Conservation (phyloP, 2,888 invertebrate species). For the Andrena camellia region DNA sequence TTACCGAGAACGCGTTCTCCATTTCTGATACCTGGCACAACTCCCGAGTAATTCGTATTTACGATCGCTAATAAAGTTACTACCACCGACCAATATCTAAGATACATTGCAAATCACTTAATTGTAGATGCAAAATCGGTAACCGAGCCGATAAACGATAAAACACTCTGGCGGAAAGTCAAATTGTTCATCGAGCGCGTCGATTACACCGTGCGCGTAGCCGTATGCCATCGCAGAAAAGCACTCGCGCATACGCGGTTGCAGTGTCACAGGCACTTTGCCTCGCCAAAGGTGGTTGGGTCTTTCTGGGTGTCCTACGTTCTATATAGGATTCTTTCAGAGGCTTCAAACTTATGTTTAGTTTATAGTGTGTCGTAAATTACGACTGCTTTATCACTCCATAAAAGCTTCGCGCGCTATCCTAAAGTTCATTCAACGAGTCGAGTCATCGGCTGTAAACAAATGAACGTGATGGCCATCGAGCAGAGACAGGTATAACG, state of each 20-base stretch:
- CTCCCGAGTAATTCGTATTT: background rate
- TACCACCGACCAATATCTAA: background rate
- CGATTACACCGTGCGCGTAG: slow-evolving; percentile 7
- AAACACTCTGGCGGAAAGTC: too few relatives aligned
- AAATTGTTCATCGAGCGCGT: background rate
- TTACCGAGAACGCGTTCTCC: slow-evolving; percentile 10
- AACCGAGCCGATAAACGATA: too few relatives aligned
- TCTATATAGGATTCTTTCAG: slow-evolving; percentile 4
- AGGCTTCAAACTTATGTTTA: background rate
- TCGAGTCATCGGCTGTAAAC: too few relatives aligned
- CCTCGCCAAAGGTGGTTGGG: background rate
- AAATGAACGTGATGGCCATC: too few relatives aligned
- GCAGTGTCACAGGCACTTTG: slow-evolving; percentile 21
- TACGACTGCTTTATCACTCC: slow-evolving; percentile 15
- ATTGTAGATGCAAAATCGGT: too few relatives aligned
- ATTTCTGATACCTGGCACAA: background rate
- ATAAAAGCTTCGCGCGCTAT: slow-evolving; percentile 15
- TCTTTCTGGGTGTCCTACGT: background rate
- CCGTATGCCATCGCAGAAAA: slow-evolving; percentile 20
- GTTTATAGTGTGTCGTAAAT: slow-evolving; percentile 9
- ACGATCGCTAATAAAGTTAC: slow-evolving; percentile 7
- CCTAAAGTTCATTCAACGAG: background rate
- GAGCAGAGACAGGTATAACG: too few relatives aligned
- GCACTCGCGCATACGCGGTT: slow-evolving; percentile 17
- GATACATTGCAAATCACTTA: too few relatives aligned